Evolutionary conservation across 2,113 vertebrate genomes (phyloP), one percentile per base, ranked within the genome.

Genomic region (Pycnonotus jocosus): DNA sequence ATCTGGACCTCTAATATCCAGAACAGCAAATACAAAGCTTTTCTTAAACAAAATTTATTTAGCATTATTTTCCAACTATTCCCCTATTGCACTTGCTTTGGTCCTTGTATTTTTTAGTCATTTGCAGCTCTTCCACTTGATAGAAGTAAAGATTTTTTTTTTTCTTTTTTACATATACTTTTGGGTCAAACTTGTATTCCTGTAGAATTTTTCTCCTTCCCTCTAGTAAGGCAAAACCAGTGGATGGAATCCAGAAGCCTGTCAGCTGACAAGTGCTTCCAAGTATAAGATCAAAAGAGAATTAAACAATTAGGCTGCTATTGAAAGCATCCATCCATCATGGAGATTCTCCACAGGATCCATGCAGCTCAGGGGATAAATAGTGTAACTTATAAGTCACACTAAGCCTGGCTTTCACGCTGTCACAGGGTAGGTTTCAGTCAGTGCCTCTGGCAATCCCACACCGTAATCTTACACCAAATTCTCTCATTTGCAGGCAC

Each of bases 251-350:
- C 30, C 60, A 93, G 71, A 90, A 77, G 76, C 70, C 90, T 83
- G 58, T 31, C 90, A 82, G 66, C 74, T 42, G 60, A 80, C 50
- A 86, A 91, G 62, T 56, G 71, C 60, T 80, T 92, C 79, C 79
- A 92, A 93, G 86, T 33, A 33, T 45, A 86, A 51, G 76, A 96
- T 95, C 50, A 88, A 77, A 95, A 94, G 85, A 62, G 68, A 70
- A 95, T 95, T 92, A 95, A 95, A 95, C 80, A 96, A 96, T 94
- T 92, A 93, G 0, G 8, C 62, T 93, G 90, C 81, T 80, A 77
- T 35, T 88, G 90, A 93, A 94, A 94, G 90, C 73, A 81, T 81
- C 85, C 78, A 82, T 89, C 81, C 65, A 79, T 85, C 81, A 70
- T 2, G 1, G 18, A 35, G 24, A 25, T 38, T 82, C 73, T 30